phyloP scores from a whole-genome alignment of 2,797 vertebrate species.

The Thunnus albacares region DNA sequence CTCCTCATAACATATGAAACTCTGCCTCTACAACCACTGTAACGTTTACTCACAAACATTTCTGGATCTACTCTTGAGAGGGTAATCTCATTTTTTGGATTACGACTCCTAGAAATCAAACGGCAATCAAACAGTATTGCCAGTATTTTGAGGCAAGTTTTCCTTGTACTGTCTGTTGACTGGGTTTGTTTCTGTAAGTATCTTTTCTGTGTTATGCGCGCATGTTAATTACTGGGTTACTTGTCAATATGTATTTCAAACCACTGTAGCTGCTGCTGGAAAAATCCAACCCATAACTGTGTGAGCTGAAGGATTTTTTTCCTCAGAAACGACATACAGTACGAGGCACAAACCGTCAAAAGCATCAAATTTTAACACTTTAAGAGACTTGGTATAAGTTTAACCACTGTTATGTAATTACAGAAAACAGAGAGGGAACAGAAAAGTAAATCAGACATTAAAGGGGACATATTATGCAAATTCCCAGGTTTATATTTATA shows the following conservation, averaged over 20 bases:
- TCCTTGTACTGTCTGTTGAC: background rate
- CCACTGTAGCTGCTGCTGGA: conserved; percentile 7
- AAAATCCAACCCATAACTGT: background rate
- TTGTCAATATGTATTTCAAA: conserved; percentile 17
- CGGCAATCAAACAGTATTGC: background rate
- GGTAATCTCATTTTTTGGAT: background rate
- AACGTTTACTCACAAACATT: background rate
- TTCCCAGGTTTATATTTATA: no score
- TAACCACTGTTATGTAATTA: background rate
- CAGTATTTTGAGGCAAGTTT: background rate
- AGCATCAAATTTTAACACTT: conserved; percentile 2
- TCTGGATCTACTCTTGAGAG: background rate
- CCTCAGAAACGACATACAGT: background rate
- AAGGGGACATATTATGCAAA: background rate
- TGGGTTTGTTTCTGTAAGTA: conserved; percentile 13
- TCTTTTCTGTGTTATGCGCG: background rate
- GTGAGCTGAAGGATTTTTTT: background rate
- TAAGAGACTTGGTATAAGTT: background rate
- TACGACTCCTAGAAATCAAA: background rate
- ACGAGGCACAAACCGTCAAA: background rate
- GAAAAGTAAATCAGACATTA: conserved; percentile 10
- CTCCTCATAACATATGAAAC: conserved; percentile 9
- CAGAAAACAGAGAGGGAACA: background rate
- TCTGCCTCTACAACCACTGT: conserved; percentile 4
- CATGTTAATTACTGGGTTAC: background rate